phyloP scores from a whole-genome alignment of 2,797 vertebrate species.

The Chaunax sp. region DNA sequence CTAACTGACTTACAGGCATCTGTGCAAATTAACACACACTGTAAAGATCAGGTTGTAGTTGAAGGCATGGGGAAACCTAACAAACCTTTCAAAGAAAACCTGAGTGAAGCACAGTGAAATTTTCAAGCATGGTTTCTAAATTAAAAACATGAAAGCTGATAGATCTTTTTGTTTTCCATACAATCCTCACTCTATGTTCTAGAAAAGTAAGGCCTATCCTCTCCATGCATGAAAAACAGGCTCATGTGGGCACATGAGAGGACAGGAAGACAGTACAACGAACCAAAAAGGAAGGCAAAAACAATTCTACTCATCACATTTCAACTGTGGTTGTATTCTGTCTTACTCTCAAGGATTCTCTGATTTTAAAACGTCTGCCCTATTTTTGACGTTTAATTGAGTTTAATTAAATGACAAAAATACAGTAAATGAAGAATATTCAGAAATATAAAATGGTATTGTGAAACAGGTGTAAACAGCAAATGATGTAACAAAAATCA shows the following conservation, averaged over 20 bases:
- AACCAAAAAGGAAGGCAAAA: neutral
- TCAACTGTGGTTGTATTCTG: neutral
- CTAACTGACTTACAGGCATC: constrained; percentile 2
- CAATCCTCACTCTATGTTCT: constrained; percentile 24
- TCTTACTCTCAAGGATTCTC: neutral
- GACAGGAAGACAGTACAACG: constrained; percentile 6
- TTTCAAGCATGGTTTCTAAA: neutral
- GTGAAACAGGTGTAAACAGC: neutral
- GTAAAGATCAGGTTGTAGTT: constrained; percentile 14
- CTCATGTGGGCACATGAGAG: constrained; percentile 13
- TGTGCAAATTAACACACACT: constrained; percentile 18
- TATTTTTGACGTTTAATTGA: too few species aligned
- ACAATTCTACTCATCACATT: constrained; percentile 16
- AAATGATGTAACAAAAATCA: constrained; percentile 9
- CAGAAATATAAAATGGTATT: neutral
- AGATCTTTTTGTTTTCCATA: constrained; percentile 6
- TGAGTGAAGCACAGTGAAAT: neutral
- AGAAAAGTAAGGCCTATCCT: constrained; percentile 31
- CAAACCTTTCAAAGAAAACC: neutral
- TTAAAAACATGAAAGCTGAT: neutral
- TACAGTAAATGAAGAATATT: constrained; percentile 7
- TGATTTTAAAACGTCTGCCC: neutral
- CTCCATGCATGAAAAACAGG: constrained; percentile 6
- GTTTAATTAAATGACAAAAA: neutral
- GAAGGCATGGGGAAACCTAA: constrained; percentile 8